Percentiles rank a stretch among this genome's conserved stretches.
phyloP scores from a whole-genome alignment of 2,888 invertebrate genomes.

The Oeneis ivallda region DNA sequence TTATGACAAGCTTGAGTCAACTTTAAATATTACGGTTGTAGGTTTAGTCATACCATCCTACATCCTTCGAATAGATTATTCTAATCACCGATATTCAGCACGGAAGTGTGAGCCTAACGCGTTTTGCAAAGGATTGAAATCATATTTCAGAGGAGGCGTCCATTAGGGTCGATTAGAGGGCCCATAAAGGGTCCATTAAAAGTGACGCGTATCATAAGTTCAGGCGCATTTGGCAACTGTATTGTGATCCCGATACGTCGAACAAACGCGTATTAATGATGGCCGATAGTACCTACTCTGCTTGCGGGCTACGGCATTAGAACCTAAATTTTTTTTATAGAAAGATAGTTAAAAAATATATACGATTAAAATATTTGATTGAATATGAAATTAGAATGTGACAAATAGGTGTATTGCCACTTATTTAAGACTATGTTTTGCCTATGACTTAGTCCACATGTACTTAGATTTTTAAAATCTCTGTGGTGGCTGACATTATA shows the following conservation, averaged over 20 bases:
- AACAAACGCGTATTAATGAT: conserved; percentile 74
- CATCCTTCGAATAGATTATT: conserved; percentile 27
- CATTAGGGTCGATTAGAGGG: conserved; percentile 62
- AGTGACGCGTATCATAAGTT: conserved; percentile 69
- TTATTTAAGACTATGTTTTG: too few relatives aligned
- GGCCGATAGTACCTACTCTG: conserved; percentile 42
- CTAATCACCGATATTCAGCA: conserved; percentile 33
- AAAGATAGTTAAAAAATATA: too few relatives aligned
- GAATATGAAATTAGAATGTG: too few relatives aligned
- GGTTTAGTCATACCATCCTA: conserved; percentile 11
- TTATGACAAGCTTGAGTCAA: neutral
- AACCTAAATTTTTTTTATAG: conserved; percentile 16
- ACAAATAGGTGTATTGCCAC: too few relatives aligned
- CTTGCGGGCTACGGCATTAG: conserved; percentile 39
- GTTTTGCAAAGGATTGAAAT: conserved; percentile 46
- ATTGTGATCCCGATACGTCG: conserved; percentile 77
- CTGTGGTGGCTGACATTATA: too few relatives aligned
- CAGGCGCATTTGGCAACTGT: conserved; percentile 72
- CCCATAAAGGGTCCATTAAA: conserved; percentile 66
- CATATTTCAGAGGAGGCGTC: conserved; percentile 54
- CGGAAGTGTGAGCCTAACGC: conserved; percentile 44
- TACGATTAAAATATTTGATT: too few relatives aligned
- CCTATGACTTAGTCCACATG: too few relatives aligned
- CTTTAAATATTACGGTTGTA: neutral
- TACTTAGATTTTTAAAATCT: too few relatives aligned